Evolutionary conservation across 2,888 invertebrate genomes (phyloP).

Genomic region (Drosophila leonis): DNA sequence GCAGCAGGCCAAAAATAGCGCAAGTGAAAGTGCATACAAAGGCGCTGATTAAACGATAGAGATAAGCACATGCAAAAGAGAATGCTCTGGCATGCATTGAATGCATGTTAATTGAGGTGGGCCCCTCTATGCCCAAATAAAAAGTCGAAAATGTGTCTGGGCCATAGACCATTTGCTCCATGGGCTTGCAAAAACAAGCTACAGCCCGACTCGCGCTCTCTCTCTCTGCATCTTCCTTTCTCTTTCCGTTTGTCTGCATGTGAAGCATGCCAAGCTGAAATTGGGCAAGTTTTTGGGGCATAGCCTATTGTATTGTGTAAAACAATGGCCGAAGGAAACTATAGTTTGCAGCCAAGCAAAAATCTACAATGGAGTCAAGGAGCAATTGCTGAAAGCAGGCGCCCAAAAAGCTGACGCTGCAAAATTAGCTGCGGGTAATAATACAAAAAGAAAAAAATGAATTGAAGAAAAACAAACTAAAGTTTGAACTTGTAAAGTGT

Average conservation of each 20-base stretch:
- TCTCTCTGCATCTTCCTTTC: background rate
- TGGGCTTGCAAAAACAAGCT: constrained; percentile 46
- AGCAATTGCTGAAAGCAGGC: constrained; percentile 25
- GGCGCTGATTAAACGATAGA: constrained; percentile 69
- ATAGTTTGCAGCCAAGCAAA: constrained; percentile 46
- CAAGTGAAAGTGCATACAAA: constrained; percentile 77
- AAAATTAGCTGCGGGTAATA: constrained; percentile 36
- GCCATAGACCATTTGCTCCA: constrained; percentile 21
- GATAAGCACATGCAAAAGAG: constrained; percentile 33
- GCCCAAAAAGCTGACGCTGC: constrained; percentile 11
- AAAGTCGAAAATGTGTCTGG: constrained; percentile 26
- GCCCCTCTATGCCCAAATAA: background rate
- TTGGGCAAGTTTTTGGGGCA: constrained; percentile 41
- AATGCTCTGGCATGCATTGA: constrained; percentile 26
- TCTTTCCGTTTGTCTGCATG: constrained; percentile 41
- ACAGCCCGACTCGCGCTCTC: constrained; percentile 8
- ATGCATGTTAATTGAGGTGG: constrained; percentile 56
- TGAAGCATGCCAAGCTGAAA: constrained; percentile 55
- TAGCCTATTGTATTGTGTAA: constrained; percentile 45
- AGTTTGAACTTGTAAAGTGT: constrained; percentile 8
- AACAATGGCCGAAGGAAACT: constrained; percentile 56
- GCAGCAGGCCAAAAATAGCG: constrained; percentile 49
- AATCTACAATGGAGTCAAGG: constrained; percentile 33
- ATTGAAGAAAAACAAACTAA: constrained; percentile 4
- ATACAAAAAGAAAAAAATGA: background rate